A percentile compares a stretch with the other conserved stretches of the same genome.
Conservation (phyloP, 2,113 vertebrate species). For the Odontesthes bonariensis region DNA sequence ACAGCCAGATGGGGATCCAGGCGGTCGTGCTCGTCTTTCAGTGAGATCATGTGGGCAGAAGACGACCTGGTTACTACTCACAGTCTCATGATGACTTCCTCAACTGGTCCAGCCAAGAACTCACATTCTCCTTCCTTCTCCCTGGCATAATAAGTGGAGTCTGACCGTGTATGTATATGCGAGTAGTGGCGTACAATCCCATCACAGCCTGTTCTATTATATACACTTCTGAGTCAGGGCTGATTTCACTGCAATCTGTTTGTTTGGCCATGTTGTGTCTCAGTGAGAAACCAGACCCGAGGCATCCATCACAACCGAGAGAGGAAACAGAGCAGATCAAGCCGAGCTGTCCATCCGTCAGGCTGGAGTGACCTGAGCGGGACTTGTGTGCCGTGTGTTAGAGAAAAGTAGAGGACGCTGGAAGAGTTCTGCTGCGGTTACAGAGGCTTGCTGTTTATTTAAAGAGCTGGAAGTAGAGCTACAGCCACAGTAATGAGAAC, state of each 20-base stretch:
- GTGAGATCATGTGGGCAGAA: conserved; percentile 64
- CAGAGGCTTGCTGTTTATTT: conserved; percentile 77
- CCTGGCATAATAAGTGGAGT: conserved; percentile 58
- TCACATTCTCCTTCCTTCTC: conserved; percentile 28
- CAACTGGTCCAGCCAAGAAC: conserved; percentile 55
- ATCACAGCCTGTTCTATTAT: conserved; percentile 58
- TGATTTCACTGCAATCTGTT: conserved; percentile 77
- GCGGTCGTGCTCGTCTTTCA: conserved; percentile 69
- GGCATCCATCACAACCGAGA: conserved; percentile 67
- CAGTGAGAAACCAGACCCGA: conserved; percentile 69
- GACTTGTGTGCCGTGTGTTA: conserved; percentile 46
- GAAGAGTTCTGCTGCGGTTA: conserved; percentile 63
- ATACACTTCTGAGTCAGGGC: conserved; percentile 62
- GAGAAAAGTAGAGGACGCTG: conserved; percentile 62
- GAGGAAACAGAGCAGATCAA: conserved; percentile 70
- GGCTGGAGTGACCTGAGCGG: conserved; percentile 43
- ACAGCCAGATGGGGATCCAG: conserved; percentile 75
- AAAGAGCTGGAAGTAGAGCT: conserved; percentile 69
- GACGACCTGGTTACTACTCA: conserved; percentile 59
- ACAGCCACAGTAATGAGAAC: conserved; percentile 76
- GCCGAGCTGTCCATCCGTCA: conserved; percentile 72
- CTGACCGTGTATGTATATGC: conserved; percentile 24
- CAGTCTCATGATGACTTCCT: conserved; percentile 47
- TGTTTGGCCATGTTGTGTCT: conserved; percentile 77
- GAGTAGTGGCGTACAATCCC: conserved; percentile 28